Base-by-base conservation (phyloP, 2,113 vertebrate species). In the Heptranchias perlo region DNA sequence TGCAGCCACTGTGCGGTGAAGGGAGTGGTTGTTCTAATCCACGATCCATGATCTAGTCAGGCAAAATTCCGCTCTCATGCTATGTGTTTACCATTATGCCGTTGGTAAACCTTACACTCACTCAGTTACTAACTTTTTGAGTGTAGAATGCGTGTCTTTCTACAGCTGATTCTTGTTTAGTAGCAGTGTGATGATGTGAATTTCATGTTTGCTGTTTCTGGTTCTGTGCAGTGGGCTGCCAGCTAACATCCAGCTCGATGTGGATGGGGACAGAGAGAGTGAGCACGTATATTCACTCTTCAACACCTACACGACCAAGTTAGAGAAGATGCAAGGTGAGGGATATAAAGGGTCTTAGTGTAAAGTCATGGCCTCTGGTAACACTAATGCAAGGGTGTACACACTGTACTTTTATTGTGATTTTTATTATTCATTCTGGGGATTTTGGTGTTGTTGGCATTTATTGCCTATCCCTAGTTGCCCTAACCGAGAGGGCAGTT, bases 261-360 rank as follows among this genome's bases (percentile, higher is more conserved):
- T 99, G 14, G 99, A 99, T 39, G 99, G 99, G 96, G 99, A 99
- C 97, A 97, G 99, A 96, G 99, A 99, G 97, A 99, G 99, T 0
- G 99, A 99, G 97, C 98, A 99, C 65, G 99, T 99, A 97, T 99
- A 99, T 96, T 99, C 99, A 4, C 98, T 99, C 64, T 99, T 98
- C 97, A 98, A 97, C 98, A 97, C 98, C 0, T 99, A 99, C 97
- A 98, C 99, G 98, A 97, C 97, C 97, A 99, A 99, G 97, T 96
- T 99, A 96, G 98, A 99, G 97, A 99, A 99, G 97, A 99, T 99
- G 99, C 99, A 99, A 98, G 99, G 99, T 99, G 96, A 97, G 97
- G 18, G 2, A 92, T 91, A 13, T 28, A 14, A 95, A 93, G 94
- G 61, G 1, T 92, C 54, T 31, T 28, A 31, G 4, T 2, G 11